Percentiles rank a stretch among this genome's conserved stretches.
phyloP scores from a whole-genome alignment of 2,888 invertebrate species.

The Pollenia amentaria region DNA sequence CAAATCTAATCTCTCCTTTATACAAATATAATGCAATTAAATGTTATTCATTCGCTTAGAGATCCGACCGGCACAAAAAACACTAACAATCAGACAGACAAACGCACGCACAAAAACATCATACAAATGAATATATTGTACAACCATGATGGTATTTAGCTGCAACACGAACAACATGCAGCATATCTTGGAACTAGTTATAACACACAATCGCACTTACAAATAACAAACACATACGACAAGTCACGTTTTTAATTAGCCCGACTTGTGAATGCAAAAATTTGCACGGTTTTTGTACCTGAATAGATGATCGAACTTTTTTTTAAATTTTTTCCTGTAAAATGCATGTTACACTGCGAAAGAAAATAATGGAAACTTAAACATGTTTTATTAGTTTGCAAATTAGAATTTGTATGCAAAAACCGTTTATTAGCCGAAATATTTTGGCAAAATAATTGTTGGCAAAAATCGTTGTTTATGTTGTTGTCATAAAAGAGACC shows the following conservation, averaged over 20 bases:
- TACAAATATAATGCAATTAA: constrained; percentile 42
- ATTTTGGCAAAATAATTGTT: no score
- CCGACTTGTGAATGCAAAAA: constrained; percentile 48
- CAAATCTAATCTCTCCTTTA: constrained; percentile 14
- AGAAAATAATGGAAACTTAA: no score
- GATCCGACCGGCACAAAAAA: not conserved
- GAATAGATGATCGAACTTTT: constrained; percentile 16
- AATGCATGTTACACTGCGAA: no score
- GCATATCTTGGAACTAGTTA: constrained; percentile 20
- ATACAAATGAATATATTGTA: constrained; percentile 38
- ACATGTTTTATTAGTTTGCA: no score
- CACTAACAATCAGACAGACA: no score
- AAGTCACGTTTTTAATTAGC: constrained; percentile 73
- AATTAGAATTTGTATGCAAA: no score
- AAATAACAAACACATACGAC: constrained; percentile 49
- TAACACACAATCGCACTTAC: not conserved
- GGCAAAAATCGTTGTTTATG: no score
- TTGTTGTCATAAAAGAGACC: no score
- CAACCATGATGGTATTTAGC: constrained; percentile 41
- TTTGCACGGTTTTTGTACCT: constrained; percentile 60
- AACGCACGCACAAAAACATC: constrained; percentile 7
- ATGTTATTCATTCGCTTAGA: constrained; percentile 45
- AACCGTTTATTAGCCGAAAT: no score
- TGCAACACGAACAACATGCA: constrained; percentile 11
- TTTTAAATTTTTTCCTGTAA: no score